Evolutionary conservation across 2,888 invertebrate species (phyloP), one percentile per base, ranked within the genome.

Genomic region (Tribolium freemani): DNA sequence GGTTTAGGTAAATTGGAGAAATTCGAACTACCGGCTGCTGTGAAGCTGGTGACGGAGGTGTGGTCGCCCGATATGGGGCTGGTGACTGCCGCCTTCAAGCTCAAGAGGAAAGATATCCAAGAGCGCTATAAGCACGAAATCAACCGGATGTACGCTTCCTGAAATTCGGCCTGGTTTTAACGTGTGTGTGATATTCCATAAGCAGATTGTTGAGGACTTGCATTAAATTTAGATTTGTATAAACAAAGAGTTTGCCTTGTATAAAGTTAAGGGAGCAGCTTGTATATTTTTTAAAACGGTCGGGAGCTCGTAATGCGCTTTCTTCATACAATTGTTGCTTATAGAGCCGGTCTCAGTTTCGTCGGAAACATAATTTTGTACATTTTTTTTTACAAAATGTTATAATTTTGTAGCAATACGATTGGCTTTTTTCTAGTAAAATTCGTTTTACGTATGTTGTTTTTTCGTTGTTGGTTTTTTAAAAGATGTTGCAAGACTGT

Each of bases 31-130:
- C 99, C 99, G 1, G 92, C 93, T 44, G 95, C 94, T 2, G 91
- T 98, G 67, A 94, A 94, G 85, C 88, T 99, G 69, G 95, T 95
- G 85, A 90, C 93, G 61, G 98, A 98, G 83, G 93, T 95, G 73
- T 99, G 99, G 99, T 96, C 97, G 0, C 98, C 99, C 0, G 98
- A 98, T 85, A 95, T 94, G 91, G 98, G 98, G 69, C 91, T 99
- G 56, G 97, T 99, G 6, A 99, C 99, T 31, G 99, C 98, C 77
- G 98, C 99, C 66, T 96, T 98, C 88, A 99, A 99, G 88, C 90
- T 99, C 85, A 98, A 98, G 88, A 90, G 99, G 83, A 97, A 96
- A 90, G 96, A 96, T 86, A 97, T 99, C 81, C 96, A 98, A 88
- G 95, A 96, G 78, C 91, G 93, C 80, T 99, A 97, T 90, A 93